These are phyloP conservation scores for Nasua narica DNA, from an alignment of 2,797 vertebrate species.

Conservation along the genomic window DNA sequence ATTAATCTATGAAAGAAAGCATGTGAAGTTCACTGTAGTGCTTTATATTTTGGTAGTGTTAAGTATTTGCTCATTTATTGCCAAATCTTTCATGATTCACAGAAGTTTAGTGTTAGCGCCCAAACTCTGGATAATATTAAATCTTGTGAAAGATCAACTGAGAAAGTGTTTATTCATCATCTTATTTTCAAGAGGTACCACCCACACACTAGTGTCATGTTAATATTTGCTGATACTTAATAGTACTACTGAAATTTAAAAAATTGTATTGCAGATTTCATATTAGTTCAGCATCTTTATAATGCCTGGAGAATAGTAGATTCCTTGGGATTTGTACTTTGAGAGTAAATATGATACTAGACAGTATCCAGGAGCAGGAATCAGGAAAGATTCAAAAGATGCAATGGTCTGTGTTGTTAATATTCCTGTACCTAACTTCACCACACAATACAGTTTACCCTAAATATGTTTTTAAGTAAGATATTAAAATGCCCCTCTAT, in stretches of 20 bases:
- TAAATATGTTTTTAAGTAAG: background rate
- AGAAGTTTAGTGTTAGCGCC: background rate
- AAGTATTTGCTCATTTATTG: background rate
- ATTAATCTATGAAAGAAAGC: background rate
- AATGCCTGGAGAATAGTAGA: background rate
- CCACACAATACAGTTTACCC: background rate
- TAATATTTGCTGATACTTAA: slow-evolving; percentile 24
- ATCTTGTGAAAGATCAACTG: background rate
- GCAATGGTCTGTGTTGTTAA: background rate
- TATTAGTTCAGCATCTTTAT: slow-evolving; percentile 9
- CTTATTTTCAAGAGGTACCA: background rate
- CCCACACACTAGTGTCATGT: background rate
- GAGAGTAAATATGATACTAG: background rate
- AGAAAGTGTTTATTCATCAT: background rate
- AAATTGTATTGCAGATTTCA: background rate
- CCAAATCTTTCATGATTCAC: background rate
- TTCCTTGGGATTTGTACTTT: background rate
- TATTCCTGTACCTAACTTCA: background rate
- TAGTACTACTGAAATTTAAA: background rate
- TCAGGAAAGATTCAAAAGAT: background rate
- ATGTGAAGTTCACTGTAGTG: background rate
- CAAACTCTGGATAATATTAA: background rate
- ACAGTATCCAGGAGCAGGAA: background rate
- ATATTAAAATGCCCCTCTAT: background rate
- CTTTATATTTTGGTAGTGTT: background rate